Evolutionary conservation across 2,113 vertebrate genomes (phyloP), one percentile per base, ranked within the genome.

Genomic region (Nesogale talazaci): DNA sequence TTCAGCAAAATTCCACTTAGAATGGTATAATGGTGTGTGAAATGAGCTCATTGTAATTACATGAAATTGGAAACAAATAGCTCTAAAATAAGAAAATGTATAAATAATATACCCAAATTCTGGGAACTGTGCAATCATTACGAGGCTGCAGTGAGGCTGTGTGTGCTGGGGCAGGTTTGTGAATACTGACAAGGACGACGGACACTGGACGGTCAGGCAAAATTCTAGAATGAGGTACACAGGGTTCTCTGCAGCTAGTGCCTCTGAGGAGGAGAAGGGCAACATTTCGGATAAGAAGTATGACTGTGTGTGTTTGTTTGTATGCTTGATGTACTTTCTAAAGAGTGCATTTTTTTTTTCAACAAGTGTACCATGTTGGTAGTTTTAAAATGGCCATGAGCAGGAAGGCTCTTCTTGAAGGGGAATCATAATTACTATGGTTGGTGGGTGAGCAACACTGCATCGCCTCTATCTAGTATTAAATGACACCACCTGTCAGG

Each of bases 331-430:
- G 46, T 52, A 74, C 61, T 81, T 95, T 86, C 80, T 29, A 84
- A 72, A 34, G 56, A 5, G 80, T 20, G 23, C 2, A 74, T 67
- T 81, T 95, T 86, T 67, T 81, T 95, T 86, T 80, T 1, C n/a
- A 84, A 72, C 25, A 42, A 25, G 80, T 20, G 23, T 2, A 56
- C 56, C 75, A 25, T 34, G 4, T 36, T 67, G 85, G 27, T 36
- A 76, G 46, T 72, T 95, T 85, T 0, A n/a, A 36, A 88, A 81
- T 61, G 22, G 22, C 9, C 46, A 2, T 52, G 46, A 6, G 34
- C 11, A 61, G 80, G 93, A 61, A 84, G 31, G 12, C 2, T 40
- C 56, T 72, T 19, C 14, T 61, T 85, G 38, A 56, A n/a, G 10
- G 52, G 6, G 6, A 94, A 88, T 34, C 19, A 67, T 29, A 38